A percentile compares a stretch with the other conserved stretches of the same genome.
phyloP scores from a whole-genome alignment of 2,888 invertebrate species.

The Omphaloscelis lunosa region DNA sequence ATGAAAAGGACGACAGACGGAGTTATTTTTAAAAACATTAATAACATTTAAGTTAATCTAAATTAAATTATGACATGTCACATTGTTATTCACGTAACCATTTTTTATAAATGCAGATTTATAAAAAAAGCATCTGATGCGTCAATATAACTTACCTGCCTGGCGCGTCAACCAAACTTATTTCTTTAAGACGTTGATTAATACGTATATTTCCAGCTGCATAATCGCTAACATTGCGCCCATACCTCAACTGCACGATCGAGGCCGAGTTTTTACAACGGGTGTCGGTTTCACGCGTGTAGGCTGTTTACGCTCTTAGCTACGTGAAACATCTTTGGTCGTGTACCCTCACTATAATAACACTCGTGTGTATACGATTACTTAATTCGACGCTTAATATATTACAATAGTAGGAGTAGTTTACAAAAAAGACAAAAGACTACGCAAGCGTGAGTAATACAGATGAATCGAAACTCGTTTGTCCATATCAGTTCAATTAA shows the following conservation, averaged over 20 bases:
- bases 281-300: constrained; percentile 80
- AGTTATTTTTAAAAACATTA: background rate
- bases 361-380: constrained; percentile 42
- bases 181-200: background rate
- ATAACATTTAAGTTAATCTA: background rate
- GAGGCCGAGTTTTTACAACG: constrained; percentile 78
- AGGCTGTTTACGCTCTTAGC: constrained; percentile 75
- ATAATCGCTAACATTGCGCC: constrained; percentile 62
- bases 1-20: background rate
- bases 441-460: constrained; percentile 8
- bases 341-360: constrained; percentile 45
- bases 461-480: constrained; percentile 41
- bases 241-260: constrained; percentile 66
- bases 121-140: too few relatives aligned
- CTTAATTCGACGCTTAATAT: constrained; percentile 51
- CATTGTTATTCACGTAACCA: too few relatives aligned
- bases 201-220: constrained; percentile 23
- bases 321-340: constrained; percentile 64
- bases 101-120: background rate
- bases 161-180: too few relatives aligned
- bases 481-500: constrained; percentile 41
- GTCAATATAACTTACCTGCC: background rate
- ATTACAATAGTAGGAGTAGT: constrained; percentile 15
- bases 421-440: constrained; percentile 14
- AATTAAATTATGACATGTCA: background rate